A percentile compares a stretch with the other conserved stretches of the same genome.
Conservation (phyloP, 2,888 invertebrate species). For the Harpalus rubripes region DNA sequence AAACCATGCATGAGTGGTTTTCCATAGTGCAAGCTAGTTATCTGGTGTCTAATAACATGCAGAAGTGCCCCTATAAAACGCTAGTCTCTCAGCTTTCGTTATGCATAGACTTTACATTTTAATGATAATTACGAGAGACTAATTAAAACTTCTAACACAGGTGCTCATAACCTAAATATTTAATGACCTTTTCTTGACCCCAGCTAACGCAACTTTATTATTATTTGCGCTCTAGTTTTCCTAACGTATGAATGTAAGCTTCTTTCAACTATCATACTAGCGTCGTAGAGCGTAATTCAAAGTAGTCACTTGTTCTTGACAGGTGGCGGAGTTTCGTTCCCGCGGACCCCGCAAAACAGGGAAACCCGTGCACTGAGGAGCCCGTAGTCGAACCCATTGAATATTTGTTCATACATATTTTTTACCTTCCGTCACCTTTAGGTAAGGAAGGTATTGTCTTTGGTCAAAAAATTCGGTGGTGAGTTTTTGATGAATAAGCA, state of each 20-base stretch:
- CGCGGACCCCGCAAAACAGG: too few species aligned
- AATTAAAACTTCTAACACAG: constrained; percentile 66
- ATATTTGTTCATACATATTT: too few species aligned
- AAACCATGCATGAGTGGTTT: constrained; percentile 1
- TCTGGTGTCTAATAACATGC: constrained; percentile 42
- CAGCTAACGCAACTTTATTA: constrained; percentile 62
- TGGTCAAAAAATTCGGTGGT: too few species aligned
- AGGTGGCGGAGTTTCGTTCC: too few species aligned
- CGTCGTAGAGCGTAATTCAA: too few species aligned
- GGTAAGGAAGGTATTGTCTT: too few species aligned
- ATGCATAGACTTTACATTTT: constrained; percentile 67
- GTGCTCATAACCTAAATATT: constrained; percentile 64
- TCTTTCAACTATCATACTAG: neutral
- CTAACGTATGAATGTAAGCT: neutral
- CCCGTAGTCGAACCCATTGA: too few species aligned
- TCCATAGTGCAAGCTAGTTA: constrained; percentile 31
- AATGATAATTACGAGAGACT: constrained; percentile 62
- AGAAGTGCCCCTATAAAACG: constrained; percentile 44
- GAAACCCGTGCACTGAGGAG: too few species aligned
- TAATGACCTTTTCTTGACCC: constrained; percentile 62
- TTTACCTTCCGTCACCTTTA: too few species aligned
- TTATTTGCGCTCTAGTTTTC: constrained; percentile 51
- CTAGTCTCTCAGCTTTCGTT: constrained; percentile 52
- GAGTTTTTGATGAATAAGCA: too few species aligned
- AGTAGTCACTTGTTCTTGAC: too few species aligned